Evolutionary conservation across 1,140 invertebrate genomes (phyloP).

Genomic region (Eulimnadia texana): DNA sequence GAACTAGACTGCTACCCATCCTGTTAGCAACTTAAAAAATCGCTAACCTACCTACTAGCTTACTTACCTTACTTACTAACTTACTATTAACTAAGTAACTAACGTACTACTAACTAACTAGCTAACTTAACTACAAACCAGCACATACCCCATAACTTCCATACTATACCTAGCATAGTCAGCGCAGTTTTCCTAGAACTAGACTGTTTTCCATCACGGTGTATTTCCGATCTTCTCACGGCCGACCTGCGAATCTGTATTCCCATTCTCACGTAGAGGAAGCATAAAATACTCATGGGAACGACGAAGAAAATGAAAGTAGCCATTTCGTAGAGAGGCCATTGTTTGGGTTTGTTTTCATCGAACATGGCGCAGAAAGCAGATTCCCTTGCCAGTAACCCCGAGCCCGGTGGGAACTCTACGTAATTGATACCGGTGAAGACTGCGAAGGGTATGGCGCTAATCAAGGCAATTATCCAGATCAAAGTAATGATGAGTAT

Average conservation of each 20-base stretch:
- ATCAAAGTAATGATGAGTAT: slow-evolving; percentile 60
- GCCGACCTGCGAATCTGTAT: slow-evolving; percentile 28
- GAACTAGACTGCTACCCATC: no score
- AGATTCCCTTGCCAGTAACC: slow-evolving; percentile 35
- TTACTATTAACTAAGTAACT: no score
- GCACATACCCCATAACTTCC: no score
- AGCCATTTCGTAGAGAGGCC: slow-evolving; percentile 60
- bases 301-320: slow-evolving; percentile 66
- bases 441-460: slow-evolving; percentile 61
- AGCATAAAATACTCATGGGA: slow-evolving; percentile 59
- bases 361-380: slow-evolving; percentile 55
- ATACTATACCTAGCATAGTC: slow-evolving; percentile 57
- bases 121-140: no score
- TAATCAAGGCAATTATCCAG: slow-evolving; percentile 59
- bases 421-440: slow-evolving; percentile 26
- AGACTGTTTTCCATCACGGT: neutral
- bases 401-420: slow-evolving; percentile 16
- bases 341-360: slow-evolving; percentile 35
- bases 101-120: no score
- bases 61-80: no score
- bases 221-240: slow-evolving; percentile 9
- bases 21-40: no score
- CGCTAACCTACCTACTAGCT: no score
- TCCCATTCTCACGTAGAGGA: slow-evolving; percentile 63
- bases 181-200: slow-evolving; percentile 52